phyloP scores from a whole-genome alignment of 2,888 invertebrate genomes.

The Dendrolimus houi region DNA sequence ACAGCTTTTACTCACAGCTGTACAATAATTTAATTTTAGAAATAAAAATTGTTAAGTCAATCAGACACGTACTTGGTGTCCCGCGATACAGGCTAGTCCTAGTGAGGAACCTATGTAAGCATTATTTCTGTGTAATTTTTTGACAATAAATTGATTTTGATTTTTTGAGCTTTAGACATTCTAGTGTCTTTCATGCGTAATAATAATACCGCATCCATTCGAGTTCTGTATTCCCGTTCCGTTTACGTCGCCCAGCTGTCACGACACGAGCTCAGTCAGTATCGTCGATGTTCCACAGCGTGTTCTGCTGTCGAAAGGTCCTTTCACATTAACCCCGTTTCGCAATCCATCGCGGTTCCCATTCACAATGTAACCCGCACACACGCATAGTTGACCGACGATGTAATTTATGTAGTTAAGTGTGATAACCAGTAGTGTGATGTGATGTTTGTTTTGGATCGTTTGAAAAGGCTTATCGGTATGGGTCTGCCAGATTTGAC shows the following conservation, averaged over 20 bases:
- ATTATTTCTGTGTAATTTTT: conserved; percentile 7
- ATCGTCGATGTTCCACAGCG: conserved; percentile 58
- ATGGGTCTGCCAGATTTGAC: conserved; percentile 68
- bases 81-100: too few relatives aligned
- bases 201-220: conserved; percentile 29
- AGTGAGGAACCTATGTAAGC: too few relatives aligned
- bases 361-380: conserved; percentile 18
- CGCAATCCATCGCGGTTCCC: conserved; percentile 14
- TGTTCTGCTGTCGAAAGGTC: conserved; percentile 71
- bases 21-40: too few relatives aligned
- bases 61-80: too few relatives aligned
- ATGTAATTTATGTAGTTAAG: conserved; percentile 21
- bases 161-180: neutral
- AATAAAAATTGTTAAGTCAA: too few relatives aligned
- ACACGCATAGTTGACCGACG: conserved; percentile 7
- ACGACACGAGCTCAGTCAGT: conserved; percentile 38
- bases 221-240: conserved; percentile 9
- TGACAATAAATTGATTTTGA: conserved; percentile 6
- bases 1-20: too few relatives aligned
- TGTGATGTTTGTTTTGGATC: conserved; percentile 66
- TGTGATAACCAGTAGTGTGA: conserved; percentile 17
- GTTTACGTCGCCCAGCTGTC: conserved; percentile 7
- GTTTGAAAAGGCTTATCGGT: conserved; percentile 47
- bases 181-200: neutral
- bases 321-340: conserved; percentile 14